phyloP scores from a whole-genome alignment of 2,888 invertebrate genomes.

The Lochmaea crataegi region DNA sequence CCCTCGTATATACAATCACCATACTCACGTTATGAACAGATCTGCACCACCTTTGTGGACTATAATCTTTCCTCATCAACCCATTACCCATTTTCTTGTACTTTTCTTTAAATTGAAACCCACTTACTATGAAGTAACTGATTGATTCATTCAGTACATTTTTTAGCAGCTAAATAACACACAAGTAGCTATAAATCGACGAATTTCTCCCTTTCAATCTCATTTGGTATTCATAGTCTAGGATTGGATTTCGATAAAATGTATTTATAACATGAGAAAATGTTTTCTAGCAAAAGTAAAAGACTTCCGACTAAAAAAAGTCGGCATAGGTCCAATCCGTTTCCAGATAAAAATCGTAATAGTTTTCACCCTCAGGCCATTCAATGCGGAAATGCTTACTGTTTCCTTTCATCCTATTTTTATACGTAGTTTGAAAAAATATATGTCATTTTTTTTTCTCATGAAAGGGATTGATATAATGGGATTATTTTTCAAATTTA shows the following conservation, averaged over 20 bases:
- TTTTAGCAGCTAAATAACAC: not conserved
- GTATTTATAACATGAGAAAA: conserved; percentile 29
- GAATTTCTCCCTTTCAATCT: not conserved
- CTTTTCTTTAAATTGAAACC: no score
- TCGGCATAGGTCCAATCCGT: not conserved
- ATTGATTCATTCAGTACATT: not conserved
- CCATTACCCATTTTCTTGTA: no score
- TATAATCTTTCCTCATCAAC: no score
- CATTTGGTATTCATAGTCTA: conserved; percentile 28
- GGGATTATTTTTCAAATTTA: no score
- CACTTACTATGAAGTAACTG: not conserved
- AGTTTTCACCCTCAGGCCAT: not conserved
- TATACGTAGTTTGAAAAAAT: not conserved
- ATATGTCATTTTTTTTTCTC: no score
- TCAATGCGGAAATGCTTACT: not conserved
- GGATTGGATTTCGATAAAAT: conserved; percentile 30
- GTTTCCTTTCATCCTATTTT: not conserved
- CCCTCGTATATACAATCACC: no score
- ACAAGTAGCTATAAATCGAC: not conserved
- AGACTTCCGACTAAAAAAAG: not conserved
- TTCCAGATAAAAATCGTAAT: conserved; percentile 1
- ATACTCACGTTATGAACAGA: no score
- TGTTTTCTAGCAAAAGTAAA: conserved; percentile 11
- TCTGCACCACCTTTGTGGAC: no score
- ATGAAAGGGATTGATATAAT: no score